Evolutionary conservation across 2,113 vertebrate species (phyloP).

Genomic region (Muntiacus muntjak): DNA sequence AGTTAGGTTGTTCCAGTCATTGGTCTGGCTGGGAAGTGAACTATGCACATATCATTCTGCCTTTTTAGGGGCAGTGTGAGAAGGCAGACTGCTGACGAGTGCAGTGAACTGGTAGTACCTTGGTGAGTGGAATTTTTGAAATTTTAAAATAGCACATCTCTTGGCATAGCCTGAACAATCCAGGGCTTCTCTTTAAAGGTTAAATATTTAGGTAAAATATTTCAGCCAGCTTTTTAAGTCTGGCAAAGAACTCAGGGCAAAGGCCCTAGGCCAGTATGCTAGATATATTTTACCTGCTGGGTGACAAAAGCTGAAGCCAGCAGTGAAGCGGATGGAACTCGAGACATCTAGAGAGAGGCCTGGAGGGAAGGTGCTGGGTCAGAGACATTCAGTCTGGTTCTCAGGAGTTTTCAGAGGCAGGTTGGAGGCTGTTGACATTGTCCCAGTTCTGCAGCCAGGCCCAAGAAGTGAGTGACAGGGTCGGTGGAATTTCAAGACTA

Average conservation of each 20-base stretch:
- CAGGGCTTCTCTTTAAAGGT: neutral
- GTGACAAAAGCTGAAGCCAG: neutral
- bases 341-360: neutral
- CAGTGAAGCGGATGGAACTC: neutral
- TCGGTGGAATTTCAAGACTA: slow-evolving; percentile 32
- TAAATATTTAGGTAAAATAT: neutral
- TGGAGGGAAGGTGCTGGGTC: neutral
- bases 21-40: neutral
- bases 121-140: neutral
- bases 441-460: neutral
- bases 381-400: neutral
- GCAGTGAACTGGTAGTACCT: neutral
- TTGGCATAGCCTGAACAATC: neutral
- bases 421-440: neutral
- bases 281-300: neutral
- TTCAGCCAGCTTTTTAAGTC: neutral
- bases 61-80: neutral
- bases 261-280: neutral
- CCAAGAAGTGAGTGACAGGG: slow-evolving; percentile 21
- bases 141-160: neutral
- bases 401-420: neutral
- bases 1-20: neutral
- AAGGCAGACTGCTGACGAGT: neutral
- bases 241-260: neutral
- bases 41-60: rapidly evolving